These are phyloP conservation scores for Calycopis cecrops DNA, from an alignment of 1,140 invertebrate species.

Conservation along the genomic window DNA sequence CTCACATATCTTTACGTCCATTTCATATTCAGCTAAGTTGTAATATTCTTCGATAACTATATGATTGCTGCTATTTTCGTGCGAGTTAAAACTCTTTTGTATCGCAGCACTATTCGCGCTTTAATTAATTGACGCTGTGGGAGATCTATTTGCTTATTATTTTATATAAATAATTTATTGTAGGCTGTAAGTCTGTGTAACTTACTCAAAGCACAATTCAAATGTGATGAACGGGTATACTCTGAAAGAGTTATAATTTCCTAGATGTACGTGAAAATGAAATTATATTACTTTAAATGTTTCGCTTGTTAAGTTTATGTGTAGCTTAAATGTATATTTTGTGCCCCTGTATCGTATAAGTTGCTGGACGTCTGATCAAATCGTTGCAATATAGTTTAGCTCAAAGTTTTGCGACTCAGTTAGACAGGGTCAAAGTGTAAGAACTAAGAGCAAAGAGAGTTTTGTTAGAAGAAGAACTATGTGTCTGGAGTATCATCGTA, in stretches of 20 bases:
- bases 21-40: neutral
- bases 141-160: neutral
- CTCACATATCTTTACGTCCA: constrained; percentile 5
- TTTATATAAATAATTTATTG: neutral
- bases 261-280: constrained; percentile 6
- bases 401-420: too few relatives aligned
- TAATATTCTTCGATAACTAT: neutral
- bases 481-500: too few relatives aligned
- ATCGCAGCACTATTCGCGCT: too few relatives aligned
- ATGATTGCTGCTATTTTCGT: too few relatives aligned
- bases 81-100: too few relatives aligned
- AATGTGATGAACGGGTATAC: constrained; percentile 48
- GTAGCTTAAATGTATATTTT: constrained; percentile 12
- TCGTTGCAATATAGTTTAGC: neutral
- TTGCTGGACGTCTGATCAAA: constrained; percentile 6
- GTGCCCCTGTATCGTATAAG: neutral
- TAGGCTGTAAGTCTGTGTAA: neutral
- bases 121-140: too few relatives aligned
- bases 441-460: too few relatives aligned
- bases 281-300: constrained; percentile 12
- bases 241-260: constrained; percentile 48
- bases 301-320: constrained; percentile 1
- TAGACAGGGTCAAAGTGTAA: too few relatives aligned
- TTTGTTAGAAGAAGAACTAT: too few relatives aligned
- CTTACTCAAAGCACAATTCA: constrained; percentile 31